These are phyloP conservation scores for Tautogolabrus adspersus DNA, from an alignment of 2,113 vertebrate species.

Conservation along the genomic window DNA sequence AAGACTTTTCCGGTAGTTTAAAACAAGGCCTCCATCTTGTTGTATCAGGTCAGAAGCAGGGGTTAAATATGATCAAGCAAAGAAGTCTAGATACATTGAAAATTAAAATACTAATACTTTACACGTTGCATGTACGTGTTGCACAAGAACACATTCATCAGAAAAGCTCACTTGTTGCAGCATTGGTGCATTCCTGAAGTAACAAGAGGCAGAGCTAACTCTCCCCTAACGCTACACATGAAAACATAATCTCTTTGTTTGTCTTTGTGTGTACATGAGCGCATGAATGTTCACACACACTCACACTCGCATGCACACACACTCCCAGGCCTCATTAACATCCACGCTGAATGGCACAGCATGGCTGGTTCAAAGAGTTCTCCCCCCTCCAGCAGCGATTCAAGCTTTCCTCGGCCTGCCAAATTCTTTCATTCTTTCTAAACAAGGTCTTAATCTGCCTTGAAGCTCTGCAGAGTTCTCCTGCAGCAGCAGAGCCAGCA, in stretches of 20 bases:
- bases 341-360: conserved; percentile 47
- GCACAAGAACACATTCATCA: neutral
- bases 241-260: conserved; percentile 36
- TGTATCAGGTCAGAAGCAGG: neutral
- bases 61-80: neutral
- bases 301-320: neutral
- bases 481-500: conserved; percentile 39
- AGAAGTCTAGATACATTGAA: neutral
- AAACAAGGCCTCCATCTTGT: neutral
- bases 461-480: conserved; percentile 58
- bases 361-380: conserved; percentile 46
- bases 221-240: conserved; percentile 1
- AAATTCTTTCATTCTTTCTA: conserved; percentile 60
- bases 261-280: neutral
- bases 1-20: neutral
- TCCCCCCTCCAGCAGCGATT: conserved; percentile 15
- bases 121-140: neutral
- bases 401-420: conserved; percentile 46
- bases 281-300: neutral
- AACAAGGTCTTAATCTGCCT: conserved; percentile 64
- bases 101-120: neutral
- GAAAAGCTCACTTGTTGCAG: neutral
- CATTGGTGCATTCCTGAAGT: conserved; percentile 3
- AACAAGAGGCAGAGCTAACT: conserved; percentile 17
- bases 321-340: conserved; percentile 47